phyloP scores from a whole-genome alignment of 2,797 vertebrate species.

The Argya squamiceps region DNA sequence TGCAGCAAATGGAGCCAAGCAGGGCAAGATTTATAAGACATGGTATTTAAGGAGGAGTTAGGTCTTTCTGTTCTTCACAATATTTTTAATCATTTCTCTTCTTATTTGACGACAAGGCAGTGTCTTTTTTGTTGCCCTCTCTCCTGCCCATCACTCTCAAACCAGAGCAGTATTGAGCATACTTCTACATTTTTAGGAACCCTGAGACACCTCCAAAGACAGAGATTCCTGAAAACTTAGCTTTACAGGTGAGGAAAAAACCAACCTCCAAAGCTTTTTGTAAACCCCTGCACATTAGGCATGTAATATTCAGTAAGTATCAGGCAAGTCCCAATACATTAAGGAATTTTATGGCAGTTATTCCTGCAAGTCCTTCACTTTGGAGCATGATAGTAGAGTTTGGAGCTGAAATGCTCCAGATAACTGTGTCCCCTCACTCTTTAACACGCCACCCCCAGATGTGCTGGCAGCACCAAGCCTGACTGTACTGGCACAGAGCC shows the following conservation, averaged over 20 bases:
- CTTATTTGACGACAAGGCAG: background rate
- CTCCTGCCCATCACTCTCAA: background rate
- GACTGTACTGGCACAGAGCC: background rate
- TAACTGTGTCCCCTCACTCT: background rate
- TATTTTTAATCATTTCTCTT: background rate
- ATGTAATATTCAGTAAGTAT: background rate
- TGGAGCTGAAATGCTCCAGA: background rate
- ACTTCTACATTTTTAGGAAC: background rate
- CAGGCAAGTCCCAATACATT: background rate
- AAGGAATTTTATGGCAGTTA: background rate
- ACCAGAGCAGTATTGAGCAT: fast-evolving
- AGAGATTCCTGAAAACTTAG: background rate
- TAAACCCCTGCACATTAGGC: background rate
- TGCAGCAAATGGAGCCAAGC: background rate
- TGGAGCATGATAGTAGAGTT: fast-evolving
- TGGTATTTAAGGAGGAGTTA: background rate
- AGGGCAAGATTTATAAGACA: background rate
- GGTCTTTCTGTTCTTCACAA: background rate
- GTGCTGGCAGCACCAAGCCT: background rate
- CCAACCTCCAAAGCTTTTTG: background rate
- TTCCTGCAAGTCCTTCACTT: background rate
- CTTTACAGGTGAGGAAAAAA: background rate
- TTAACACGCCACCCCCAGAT: background rate
- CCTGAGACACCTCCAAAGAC: background rate
- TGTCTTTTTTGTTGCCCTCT: background rate